These are phyloP conservation scores for Colinus virginianus DNA, from an alignment of 2,113 vertebrate genomes.

Conservation along the genomic window DNA sequence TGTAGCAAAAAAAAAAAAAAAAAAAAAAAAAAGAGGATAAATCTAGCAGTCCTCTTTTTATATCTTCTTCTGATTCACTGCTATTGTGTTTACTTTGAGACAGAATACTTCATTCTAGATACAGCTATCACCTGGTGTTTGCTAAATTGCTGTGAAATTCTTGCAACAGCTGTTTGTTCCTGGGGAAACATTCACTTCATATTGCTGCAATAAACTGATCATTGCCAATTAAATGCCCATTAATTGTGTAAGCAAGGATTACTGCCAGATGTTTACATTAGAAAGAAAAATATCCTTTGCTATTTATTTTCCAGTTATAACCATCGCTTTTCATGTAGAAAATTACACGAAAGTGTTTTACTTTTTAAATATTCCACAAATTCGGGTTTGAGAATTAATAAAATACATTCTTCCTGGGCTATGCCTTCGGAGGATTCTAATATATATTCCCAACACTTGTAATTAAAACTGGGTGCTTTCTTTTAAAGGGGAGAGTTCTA, in stretches of 20 bases:
- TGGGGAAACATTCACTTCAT: constrained; percentile 89
- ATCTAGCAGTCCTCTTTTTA: not conserved
- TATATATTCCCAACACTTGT: not conserved
- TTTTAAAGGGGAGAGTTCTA: not conserved
- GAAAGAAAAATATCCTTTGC: constrained; percentile 91
- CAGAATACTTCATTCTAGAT: constrained; percentile 75
- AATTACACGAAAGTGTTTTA: constrained; percentile 58
- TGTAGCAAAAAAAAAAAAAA: not conserved
- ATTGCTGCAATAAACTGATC: constrained; percentile 95
- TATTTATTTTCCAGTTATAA: constrained; percentile 83
- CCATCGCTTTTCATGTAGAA: constrained; percentile 63
- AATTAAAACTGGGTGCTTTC: not conserved
- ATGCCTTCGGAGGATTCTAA: not conserved
- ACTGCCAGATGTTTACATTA: constrained; percentile 96
- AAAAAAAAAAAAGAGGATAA: not conserved
- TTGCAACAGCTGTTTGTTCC: constrained; percentile 94
- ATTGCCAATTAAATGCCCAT: constrained; percentile 99
- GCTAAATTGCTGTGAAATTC: constrained; percentile 88
- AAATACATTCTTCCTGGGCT: constrained; percentile 24
- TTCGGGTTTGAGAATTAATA: constrained; percentile 55
- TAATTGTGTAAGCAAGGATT: constrained; percentile 96
- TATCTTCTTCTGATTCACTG: not conserved
- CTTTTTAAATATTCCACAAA: constrained; percentile 55
- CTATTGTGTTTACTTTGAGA: constrained; percentile 45
- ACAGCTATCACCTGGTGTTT: constrained; percentile 85